Evolutionary conservation across 2,113 vertebrate genomes (phyloP).

Genomic region (Crotalus helleri): DNA sequence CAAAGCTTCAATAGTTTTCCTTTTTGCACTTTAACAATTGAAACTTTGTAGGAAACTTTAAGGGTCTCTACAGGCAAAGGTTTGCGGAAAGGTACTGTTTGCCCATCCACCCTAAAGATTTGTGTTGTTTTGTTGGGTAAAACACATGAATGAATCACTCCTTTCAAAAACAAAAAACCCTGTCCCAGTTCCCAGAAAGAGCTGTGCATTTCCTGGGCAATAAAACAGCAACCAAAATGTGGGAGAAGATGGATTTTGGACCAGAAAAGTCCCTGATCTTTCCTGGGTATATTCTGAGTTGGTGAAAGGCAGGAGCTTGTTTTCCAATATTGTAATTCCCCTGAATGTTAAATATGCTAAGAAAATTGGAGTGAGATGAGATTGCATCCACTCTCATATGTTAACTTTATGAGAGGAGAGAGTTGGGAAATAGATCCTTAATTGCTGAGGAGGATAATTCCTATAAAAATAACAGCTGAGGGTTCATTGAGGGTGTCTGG

Average conservation of each 20-base stretch:
- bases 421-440: conserved; percentile 5
- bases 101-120: background rate
- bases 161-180: background rate
- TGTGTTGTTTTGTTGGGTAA: background rate
- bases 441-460: conserved; percentile 20
- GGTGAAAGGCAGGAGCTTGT: background rate
- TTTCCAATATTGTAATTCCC: background rate
- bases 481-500: conserved; percentile 9
- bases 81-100: background rate
- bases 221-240: background rate
- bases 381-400: background rate
- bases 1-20: background rate
- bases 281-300: background rate
- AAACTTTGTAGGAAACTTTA: background rate
- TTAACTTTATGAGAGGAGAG: background rate
- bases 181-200: background rate
- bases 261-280: background rate
- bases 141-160: background rate
- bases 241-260: background rate
- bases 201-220: background rate
- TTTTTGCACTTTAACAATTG: background rate
- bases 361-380: background rate
- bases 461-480: conserved; percentile 24
- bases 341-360: background rate
- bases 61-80: background rate